Conservation (phyloP, 2,797 vertebrate species). For the Sebastolobus altivelis region DNA sequence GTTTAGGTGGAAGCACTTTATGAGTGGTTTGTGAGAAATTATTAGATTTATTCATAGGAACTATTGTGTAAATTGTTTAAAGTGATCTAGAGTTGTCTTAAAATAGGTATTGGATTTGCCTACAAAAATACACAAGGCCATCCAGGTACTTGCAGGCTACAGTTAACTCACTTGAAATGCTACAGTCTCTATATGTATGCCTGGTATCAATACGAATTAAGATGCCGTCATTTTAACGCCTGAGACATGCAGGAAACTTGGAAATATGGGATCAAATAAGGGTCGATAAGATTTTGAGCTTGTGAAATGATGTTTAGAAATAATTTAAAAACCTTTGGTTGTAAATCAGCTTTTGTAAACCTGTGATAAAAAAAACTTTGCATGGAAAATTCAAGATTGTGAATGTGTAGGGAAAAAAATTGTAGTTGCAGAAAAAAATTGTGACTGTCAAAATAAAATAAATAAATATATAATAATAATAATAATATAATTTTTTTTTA, state of each 20-base stretch:
- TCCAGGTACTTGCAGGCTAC: constrained; percentile 57
- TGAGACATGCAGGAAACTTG: constrained; percentile 9
- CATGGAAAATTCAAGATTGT: constrained; percentile 3
- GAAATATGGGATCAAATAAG: constrained; percentile 20
- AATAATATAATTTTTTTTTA: not conserved
- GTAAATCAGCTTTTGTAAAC: constrained; percentile 22
- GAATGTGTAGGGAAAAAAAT: not conserved
- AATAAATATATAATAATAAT: not conserved
- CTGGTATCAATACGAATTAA: constrained; percentile 26
- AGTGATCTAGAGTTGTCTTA: constrained; percentile 69
- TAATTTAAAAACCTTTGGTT: not conserved
- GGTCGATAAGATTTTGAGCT: constrained; percentile 1
- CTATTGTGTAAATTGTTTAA: constrained; percentile 60
- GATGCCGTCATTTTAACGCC: constrained; percentile 18
- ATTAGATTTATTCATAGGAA: constrained; percentile 63
- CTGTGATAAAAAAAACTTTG: not conserved
- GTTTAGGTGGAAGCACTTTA: constrained; percentile 80
- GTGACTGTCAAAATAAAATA: not conserved
- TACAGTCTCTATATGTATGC: constrained; percentile 28
- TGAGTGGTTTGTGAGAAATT: constrained; percentile 69
- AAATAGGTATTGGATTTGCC: constrained; percentile 50
- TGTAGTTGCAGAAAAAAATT: not conserved
- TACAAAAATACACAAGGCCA: constrained; percentile 52
- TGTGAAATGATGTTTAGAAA: constrained; percentile 4
- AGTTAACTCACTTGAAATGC: constrained; percentile 40